phyloP scores from a whole-genome alignment of 2,113 vertebrate genomes.

The Paracanthobrama guichenoti region DNA sequence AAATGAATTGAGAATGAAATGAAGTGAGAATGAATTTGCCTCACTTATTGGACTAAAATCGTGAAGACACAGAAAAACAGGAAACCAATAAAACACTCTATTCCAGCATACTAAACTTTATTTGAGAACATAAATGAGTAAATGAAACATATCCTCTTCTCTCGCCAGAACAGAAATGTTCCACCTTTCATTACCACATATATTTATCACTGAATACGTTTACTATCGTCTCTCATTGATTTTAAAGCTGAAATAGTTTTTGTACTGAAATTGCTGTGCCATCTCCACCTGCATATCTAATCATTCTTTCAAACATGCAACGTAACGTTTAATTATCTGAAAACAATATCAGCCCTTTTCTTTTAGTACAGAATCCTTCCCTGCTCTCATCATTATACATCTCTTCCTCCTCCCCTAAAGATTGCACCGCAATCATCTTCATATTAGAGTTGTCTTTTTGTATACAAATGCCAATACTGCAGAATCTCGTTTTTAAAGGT shows the following conservation, averaged over 20 bases:
- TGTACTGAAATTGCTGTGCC: background rate
- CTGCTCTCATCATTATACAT: background rate
- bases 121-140: background rate
- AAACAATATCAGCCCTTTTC: background rate
- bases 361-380: background rate
- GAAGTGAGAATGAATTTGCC: background rate
- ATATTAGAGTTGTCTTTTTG: background rate
- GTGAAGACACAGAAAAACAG: background rate
- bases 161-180: background rate
- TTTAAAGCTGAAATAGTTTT: background rate
- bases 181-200: background rate
- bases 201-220: background rate
- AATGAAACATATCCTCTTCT: background rate
- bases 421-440: slow-evolving; percentile 16
- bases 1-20: background rate
- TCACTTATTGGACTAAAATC: background rate
- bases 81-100: background rate
- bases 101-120: background rate
- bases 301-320: background rate
- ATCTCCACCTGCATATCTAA: background rate
- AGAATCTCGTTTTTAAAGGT: background rate
- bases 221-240: background rate
- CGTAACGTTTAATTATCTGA: background rate
- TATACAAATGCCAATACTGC: background rate
- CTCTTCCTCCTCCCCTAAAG: background rate